Base-by-base conservation (phyloP, 1,140 invertebrate species). In the Zaprionus inermis region DNA sequence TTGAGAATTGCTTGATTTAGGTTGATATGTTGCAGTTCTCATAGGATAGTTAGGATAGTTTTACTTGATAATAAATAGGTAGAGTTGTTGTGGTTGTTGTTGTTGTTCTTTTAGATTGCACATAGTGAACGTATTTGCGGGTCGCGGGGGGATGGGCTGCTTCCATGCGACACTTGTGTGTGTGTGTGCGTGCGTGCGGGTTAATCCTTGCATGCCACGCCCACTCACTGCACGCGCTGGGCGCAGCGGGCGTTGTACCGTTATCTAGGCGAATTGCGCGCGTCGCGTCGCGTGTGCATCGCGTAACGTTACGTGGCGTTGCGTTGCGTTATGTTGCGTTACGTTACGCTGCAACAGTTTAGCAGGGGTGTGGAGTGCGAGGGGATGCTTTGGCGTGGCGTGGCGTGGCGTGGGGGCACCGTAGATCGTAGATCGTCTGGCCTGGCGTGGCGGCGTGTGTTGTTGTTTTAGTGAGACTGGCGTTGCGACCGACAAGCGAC, bases 401-500 rank as follows among this genome's bases (percentile, higher is more conserved):
- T 3, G 14, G 6, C 5, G 36, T 68, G 30, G 54, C 41, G 18
- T 5, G 5, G 44, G 44, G 54, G 54, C 14, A 10, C 6, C 6
- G 4, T 4, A 14, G 34, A 34, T 16, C 16, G 54, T 56, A 16
- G 51, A 7, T 54, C 30, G 54, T 55, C 28, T 44, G 49, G 22
- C n/a, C 52, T 16, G 14, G 24, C 24, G 46, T 56, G 55, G 22
- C 44, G 4, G n/a, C n/a, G n/a, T n/a, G 30, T 65, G 65, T 52
- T 63, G 67, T 59, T 63, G 63, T 66, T 64, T 70, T 68, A 59
- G 73, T 66, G 72, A 72, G 67, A 30, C 16, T 72, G 63, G 69
- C 72, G 70, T 65, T 77, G 78, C 72, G 84, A 76, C 84, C 84
- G 83, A 88, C 84, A 83, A 89, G 84, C 83, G 83, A 88, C 89